These are phyloP conservation scores for Mechanitis messenoides DNA, from an alignment of 2,888 invertebrate species.

Conservation along the genomic window DNA sequence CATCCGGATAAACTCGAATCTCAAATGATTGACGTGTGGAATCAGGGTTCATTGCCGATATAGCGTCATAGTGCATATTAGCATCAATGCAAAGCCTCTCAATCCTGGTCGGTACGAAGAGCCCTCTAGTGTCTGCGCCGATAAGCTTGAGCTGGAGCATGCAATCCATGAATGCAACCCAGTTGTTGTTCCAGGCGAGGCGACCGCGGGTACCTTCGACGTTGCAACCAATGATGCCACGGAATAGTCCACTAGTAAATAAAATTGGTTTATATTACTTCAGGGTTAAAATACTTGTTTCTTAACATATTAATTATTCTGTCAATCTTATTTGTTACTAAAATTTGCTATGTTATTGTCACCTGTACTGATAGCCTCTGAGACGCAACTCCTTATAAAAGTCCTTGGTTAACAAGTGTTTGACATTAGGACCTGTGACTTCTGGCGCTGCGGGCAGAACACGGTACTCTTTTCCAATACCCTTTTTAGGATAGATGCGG, in stretches of 20 bases:
- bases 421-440: slow-evolving; percentile 56
- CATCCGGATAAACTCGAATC: slow-evolving; percentile 65
- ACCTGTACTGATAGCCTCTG: slow-evolving; percentile 82
- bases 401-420: slow-evolving; percentile 77
- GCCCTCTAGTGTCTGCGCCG: slow-evolving; percentile 80
- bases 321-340: slow-evolving; percentile 28
- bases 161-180: slow-evolving; percentile 92
- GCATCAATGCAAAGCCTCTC: slow-evolving; percentile 83
- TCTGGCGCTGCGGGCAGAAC: slow-evolving; percentile 61
- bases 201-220: slow-evolving; percentile 70
- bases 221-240: slow-evolving; percentile 75
- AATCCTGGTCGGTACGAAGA: slow-evolving; percentile 86
- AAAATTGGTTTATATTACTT: slow-evolving; percentile 15
- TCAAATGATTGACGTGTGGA: slow-evolving; percentile 64
- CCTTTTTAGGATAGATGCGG: slow-evolving; percentile 76
- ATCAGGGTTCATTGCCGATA: slow-evolving; percentile 67
- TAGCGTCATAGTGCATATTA: slow-evolving; percentile 73
- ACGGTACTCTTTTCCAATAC: slow-evolving; percentile 74
- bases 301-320: not conserved
- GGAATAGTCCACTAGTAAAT: slow-evolving; percentile 73
- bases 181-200: slow-evolving; percentile 86
- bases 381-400: slow-evolving; percentile 83
- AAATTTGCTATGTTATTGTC: slow-evolving; percentile 8
- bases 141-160: slow-evolving; percentile 90
- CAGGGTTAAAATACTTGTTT: not conserved